Conservation (phyloP, 2,888 invertebrate genomes). For the Nephrocerus scutellatus region DNA sequence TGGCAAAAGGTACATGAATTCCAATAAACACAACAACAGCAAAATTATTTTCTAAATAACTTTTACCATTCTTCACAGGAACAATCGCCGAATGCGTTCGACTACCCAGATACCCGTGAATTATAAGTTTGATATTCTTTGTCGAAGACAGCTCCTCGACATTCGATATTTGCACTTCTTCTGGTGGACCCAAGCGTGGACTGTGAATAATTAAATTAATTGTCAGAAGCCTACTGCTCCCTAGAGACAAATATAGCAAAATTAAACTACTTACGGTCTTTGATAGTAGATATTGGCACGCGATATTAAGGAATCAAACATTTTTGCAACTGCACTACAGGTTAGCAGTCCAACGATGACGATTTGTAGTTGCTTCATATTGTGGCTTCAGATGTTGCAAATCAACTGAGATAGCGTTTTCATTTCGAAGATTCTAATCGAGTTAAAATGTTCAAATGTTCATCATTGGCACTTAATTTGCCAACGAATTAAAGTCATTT, state of each 20-base stretch:
- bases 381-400: too few species aligned
- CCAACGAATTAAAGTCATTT: too few species aligned
- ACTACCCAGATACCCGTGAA: conserved; percentile 42
- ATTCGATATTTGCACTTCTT: conserved; percentile 26
- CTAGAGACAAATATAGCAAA: conserved; percentile 14
- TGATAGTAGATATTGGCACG: conserved; percentile 32
- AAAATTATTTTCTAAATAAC: neutral
- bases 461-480: too few species aligned
- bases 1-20: neutral
- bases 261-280: conserved; percentile 26
- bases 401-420: too few species aligned
- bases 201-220: conserved; percentile 22
- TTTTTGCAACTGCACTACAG: too few species aligned
- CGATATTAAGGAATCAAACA: conserved; percentile 15
- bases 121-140: conserved; percentile 36
- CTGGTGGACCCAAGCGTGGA: conserved; percentile 14
- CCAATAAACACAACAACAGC: neutral
- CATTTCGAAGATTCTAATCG: too few species aligned
- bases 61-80: conserved; percentile 35
- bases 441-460: too few species aligned
- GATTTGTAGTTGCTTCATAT: too few species aligned
- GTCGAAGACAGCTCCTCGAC: conserved; percentile 22
- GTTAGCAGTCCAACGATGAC: too few species aligned
- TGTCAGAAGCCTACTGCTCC: too few species aligned
- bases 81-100: conserved; percentile 35